Percentiles rank a stretch among this genome's conserved stretches.
Evolutionary conservation across 37 sponge, comb jelly and placozoan species (phyloP).

Genomic region (Axinella damicornis): DNA sequence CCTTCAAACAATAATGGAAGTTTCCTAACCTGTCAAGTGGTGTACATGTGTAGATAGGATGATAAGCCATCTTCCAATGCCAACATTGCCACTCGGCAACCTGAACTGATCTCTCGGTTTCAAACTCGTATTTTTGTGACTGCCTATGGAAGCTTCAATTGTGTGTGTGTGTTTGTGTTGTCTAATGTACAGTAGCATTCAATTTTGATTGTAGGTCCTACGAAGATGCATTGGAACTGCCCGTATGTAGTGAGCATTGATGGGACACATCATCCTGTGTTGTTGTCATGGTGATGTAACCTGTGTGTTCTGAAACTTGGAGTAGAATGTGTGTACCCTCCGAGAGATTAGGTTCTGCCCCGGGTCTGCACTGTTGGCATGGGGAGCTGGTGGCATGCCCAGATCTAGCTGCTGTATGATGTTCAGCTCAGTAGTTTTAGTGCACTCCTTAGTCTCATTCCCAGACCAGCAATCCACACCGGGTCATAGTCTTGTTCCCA

Average conservation of each 20-base stretch:
- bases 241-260: not conserved
- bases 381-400: conserved; percentile 23
- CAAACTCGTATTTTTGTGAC: not conserved
- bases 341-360: no score
- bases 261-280: not conserved
- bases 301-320: no score
- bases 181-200: not conserved
- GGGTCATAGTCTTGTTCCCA: no score
- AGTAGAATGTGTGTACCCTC: no score
- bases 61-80: conserved; percentile 18
- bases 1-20: no score
- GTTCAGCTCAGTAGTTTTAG: no score
- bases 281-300: no score
- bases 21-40: not conserved
- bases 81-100: not conserved
- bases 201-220: not conserved
- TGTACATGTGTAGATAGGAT: not conserved
- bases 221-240: conserved; percentile 10
- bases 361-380: not conserved
- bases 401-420: no score
- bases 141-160: no score
- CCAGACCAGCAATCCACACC: no score
- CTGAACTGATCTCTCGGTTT: conserved; percentile 12
- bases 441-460: no score
- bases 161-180: no score